Percentiles rank a stretch among this genome's conserved stretches.
Conservation (phyloP, 2,113 vertebrate genomes). For the Poecilia latipinna region DNA sequence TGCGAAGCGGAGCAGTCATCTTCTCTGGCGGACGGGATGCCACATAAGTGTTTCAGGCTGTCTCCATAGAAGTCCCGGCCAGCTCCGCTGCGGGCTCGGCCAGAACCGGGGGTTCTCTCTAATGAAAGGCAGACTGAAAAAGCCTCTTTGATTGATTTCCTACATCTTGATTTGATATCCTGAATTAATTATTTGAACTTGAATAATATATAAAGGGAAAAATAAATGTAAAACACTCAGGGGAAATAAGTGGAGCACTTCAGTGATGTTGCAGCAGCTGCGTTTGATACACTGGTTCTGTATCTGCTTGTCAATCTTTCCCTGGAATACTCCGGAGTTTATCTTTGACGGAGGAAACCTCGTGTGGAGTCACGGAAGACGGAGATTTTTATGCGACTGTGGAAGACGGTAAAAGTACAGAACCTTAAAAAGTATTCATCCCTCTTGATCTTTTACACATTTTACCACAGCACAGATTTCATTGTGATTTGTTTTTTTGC, state of each 20-base stretch:
- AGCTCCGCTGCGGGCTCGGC: slow-evolving; percentile 67
- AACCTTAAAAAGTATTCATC: background rate
- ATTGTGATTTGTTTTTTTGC: background rate
- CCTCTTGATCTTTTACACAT: background rate
- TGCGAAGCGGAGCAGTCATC: slow-evolving; percentile 61
- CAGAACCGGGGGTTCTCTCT: slow-evolving; percentile 60
- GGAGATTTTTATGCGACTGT: background rate
- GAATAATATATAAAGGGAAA: slow-evolving; percentile 85
- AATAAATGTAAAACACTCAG: slow-evolving; percentile 81
- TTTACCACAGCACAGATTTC: background rate
- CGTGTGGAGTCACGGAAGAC: background rate
- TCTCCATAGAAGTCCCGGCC: slow-evolving; percentile 70
- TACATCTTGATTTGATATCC: slow-evolving; percentile 88
- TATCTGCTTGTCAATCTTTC: slow-evolving; percentile 66
- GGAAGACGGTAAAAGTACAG: background rate
- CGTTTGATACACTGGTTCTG: slow-evolving; percentile 32
- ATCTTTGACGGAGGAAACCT: background rate
- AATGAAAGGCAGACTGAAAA: slow-evolving; percentile 80
- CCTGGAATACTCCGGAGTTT: slow-evolving; percentile 38
- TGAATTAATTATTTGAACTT: slow-evolving; percentile 86
- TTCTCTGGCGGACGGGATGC: slow-evolving; percentile 71
- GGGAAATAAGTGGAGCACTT: slow-evolving; percentile 69
- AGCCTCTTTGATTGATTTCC: slow-evolving; percentile 82
- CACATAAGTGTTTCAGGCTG: slow-evolving; percentile 77
- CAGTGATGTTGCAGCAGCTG: slow-evolving; percentile 37